A percentile compares a stretch with the other conserved stretches of the same genome.
phyloP scores from a whole-genome alignment of 1,140 invertebrate species.

The Saccostrea cuccullata region DNA sequence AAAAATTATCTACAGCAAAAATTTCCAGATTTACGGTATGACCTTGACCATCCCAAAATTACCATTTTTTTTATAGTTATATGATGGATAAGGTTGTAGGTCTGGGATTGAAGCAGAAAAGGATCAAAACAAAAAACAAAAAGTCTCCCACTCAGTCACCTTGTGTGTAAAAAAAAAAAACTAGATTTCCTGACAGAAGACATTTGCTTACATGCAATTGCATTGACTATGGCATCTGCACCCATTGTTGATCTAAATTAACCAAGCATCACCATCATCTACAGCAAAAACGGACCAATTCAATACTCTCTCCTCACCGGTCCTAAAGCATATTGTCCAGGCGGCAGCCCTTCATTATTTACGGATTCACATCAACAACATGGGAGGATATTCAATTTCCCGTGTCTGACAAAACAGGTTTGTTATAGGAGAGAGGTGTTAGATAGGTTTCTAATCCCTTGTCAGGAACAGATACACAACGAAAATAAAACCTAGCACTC shows the following conservation, averaged over 20 bases:
- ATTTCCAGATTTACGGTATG: no score
- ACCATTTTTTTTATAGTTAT: no score
- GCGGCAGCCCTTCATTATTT: background rate
- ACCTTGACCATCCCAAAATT: no score
- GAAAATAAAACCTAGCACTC: background rate
- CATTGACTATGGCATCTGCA: background rate
- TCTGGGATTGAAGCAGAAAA: no score
- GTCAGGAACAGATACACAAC: background rate
- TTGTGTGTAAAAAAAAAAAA: background rate
- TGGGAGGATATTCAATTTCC: conserved; percentile 29
- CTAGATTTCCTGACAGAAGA: background rate
- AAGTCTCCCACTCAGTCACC: no score
- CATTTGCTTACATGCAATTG: background rate
- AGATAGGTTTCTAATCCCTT: background rate
- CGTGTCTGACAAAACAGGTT: background rate
- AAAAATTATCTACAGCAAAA: no score
- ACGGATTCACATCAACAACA: background rate
- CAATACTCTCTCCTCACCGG: background rate
- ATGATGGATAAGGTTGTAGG: no score
- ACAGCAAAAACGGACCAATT: background rate
- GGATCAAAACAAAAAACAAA: no score
- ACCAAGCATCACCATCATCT: background rate
- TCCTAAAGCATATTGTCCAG: background rate
- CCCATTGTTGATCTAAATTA: background rate
- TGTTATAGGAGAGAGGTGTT: background rate